phyloP scores from a whole-genome alignment of 2,797 vertebrate species.

The Steatocranus sp. region DNA sequence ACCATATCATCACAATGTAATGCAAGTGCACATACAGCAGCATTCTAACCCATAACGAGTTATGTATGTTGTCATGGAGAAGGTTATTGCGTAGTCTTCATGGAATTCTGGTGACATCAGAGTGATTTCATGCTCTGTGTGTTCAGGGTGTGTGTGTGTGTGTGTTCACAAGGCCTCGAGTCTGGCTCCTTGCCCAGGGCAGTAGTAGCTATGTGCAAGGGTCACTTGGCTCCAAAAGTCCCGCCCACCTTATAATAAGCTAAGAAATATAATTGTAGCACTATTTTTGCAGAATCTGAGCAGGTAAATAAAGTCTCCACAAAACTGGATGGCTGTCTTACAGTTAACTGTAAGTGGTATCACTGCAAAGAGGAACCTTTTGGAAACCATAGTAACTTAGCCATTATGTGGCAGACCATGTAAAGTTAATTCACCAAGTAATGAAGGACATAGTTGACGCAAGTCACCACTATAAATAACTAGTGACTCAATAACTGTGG shows the following conservation, averaged over 20 bases:
- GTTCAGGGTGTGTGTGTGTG: slow-evolving; percentile 20
- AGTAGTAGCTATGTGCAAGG: neutral
- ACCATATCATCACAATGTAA: neutral
- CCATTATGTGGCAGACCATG: neutral
- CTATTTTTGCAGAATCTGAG: neutral
- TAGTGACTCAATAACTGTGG: neutral
- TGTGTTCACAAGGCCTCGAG: slow-evolving; percentile 16
- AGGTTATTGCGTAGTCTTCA: slow-evolving; percentile 23
- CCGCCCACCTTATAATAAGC: neutral
- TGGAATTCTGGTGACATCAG: slow-evolving; percentile 60
- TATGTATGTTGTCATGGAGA: slow-evolving; percentile 43
- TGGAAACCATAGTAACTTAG: neutral
- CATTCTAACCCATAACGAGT: slow-evolving; percentile 1
- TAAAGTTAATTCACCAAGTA: neutral
- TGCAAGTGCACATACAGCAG: neutral
- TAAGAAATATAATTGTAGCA: neutral
- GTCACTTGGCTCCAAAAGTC: neutral
- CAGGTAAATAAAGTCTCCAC: neutral
- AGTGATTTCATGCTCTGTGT: slow-evolving; percentile 20
- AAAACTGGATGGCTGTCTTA: neutral
- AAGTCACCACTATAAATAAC: neutral
- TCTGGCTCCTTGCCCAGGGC: neutral
- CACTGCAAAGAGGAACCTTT: neutral
- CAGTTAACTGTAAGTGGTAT: neutral
- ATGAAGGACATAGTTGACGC: neutral